Base-by-base conservation (phyloP, 2,888 invertebrate genomes). In the Scaptomyza parva region DNA sequence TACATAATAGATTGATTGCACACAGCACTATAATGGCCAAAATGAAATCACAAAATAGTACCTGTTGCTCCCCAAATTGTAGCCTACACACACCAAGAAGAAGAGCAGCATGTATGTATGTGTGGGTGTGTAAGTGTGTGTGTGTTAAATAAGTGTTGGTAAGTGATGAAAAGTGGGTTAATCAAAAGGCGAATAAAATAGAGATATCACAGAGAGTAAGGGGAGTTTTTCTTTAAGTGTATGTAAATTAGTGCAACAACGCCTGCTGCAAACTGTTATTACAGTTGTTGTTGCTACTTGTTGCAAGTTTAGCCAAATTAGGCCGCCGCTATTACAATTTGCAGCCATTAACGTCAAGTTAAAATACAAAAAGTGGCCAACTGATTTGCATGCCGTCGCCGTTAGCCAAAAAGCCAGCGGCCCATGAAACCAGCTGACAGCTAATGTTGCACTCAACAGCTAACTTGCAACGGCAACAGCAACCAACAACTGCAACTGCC, bases 31-130 rank as follows among this genome's bases (percentile, higher is more conserved):
- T 74, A 80, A 92, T 88, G 80, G 91, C 91, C 84, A 92, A 88
- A 76, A 92, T 82, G 83, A 91, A 89, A 90, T 92, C 92, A 89
- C 91, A 92, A 90, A 91, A 90, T 83, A 90, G 85, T 92, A 92
- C 92, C 92, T 92, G 90, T 86, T 88, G 89, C 69, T 90, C 90
- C 88, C 91, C 92, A 80, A 90, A 90, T 78, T 90, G 91, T 79
- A 91, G 89, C 88, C 92, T 92, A 85, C 63, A n/a, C n/a, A n/a
- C n/a, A n/a, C n/a, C n/a, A n/a, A n/a, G n/a, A n/a, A 65, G 35
- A 70, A 39, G 11, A 11, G 48, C 33, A 30, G 35, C 35, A 48
- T 48, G 35, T 24, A 24, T n/a, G 24, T 4, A 24, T 33, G n/a
- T 45, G n/a, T 30, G 35, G 20, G 18, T 45, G 17, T 30, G 28